Evolutionary conservation across 2,888 invertebrate genomes (phyloP).

Genomic region (Gisinianus flammeolus): DNA sequence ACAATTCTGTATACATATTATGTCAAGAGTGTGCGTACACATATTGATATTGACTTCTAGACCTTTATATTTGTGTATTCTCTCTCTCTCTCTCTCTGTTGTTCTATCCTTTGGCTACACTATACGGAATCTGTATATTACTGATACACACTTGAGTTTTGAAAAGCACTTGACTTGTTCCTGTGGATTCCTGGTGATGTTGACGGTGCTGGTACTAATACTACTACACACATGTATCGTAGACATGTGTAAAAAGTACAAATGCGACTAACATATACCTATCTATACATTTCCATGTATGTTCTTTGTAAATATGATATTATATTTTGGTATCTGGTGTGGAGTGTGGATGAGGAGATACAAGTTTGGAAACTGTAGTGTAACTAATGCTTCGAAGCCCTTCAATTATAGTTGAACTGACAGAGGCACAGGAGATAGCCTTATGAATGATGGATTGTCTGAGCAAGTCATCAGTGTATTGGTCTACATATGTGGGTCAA

Average conservation of each 20-base stretch:
- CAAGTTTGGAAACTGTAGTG: not conserved
- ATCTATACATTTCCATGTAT: not conserved
- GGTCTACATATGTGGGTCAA: slow-evolving; percentile 27
- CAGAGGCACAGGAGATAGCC: slow-evolving; percentile 24
- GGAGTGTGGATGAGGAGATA: not conserved
- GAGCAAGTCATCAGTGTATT: slow-evolving; percentile 23
- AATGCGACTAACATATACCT: not conserved
- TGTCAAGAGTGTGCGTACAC: not conserved
- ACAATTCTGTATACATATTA: not conserved
- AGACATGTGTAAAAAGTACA: not conserved
- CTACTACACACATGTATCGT: not conserved
- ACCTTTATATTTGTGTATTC: not conserved
- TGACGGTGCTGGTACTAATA: not conserved
- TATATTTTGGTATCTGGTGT: not conserved
- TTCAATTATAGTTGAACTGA: slow-evolving; percentile 23
- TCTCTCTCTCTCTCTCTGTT: not conserved
- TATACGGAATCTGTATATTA: too few relatives aligned
- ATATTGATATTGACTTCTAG: not conserved
- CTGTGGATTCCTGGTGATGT: not conserved
- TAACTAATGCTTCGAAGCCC: slow-evolving; percentile 5
- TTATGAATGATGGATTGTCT: slow-evolving; percentile 36
- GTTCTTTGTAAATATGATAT: too few relatives aligned
- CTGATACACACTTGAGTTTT: not conserved
- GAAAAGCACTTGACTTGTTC: slow-evolving; percentile 1
- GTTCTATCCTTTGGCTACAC: not conserved